Conservation (phyloP, 2,888 invertebrate species). For the Carterocephalus palaemon region DNA sequence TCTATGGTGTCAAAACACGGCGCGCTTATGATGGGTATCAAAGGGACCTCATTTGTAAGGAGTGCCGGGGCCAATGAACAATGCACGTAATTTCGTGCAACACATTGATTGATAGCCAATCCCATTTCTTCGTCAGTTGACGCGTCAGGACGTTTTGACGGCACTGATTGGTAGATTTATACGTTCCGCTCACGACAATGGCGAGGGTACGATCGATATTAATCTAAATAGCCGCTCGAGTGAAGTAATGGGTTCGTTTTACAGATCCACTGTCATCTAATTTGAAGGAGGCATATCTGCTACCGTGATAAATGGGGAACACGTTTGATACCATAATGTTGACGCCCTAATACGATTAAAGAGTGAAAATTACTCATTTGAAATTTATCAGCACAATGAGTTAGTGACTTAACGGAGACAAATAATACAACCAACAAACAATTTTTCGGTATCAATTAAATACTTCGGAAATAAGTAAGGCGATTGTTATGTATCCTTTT, state of each 20-base stretch:
- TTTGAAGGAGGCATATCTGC: slow-evolving; percentile 23
- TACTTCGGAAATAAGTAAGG: too few relatives aligned
- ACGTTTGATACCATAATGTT: slow-evolving; percentile 18
- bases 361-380: too few relatives aligned
- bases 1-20: slow-evolving; percentile 31
- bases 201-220: slow-evolving; percentile 38
- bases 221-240: slow-evolving; percentile 43
- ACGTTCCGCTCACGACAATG: slow-evolving; percentile 35
- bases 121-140: slow-evolving; percentile 47
- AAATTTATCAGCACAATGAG: too few relatives aligned
- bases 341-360: too few relatives aligned
- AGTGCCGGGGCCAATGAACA: slow-evolving; percentile 57
- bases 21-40: slow-evolving; percentile 22
- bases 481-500: too few relatives aligned
- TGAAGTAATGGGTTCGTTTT: slow-evolving; percentile 27
- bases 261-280: slow-evolving; percentile 27
- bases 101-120: slow-evolving; percentile 68
- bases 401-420: too few relatives aligned
- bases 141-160: slow-evolving; percentile 57
- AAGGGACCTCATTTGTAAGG: slow-evolving; percentile 40
- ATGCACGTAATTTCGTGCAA: slow-evolving; percentile 65
- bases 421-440: too few relatives aligned
- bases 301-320: slow-evolving; percentile 26
- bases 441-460: too few relatives aligned
- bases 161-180: slow-evolving; percentile 52